Conservation (phyloP, 2,888 invertebrate genomes). For the Tipula confusa region DNA sequence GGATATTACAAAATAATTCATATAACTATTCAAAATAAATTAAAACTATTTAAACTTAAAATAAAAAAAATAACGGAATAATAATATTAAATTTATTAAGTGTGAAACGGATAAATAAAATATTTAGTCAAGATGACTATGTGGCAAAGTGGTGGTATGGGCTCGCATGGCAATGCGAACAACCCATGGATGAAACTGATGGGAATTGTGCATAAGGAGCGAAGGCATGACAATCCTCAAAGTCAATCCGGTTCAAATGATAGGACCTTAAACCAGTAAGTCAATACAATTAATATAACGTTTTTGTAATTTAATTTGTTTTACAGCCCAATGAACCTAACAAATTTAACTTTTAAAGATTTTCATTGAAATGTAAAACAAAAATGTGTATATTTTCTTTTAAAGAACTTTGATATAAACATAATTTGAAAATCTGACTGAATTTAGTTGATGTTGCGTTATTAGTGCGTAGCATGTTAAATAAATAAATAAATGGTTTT, state of each 20-base stretch:
- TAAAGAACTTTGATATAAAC: too few species aligned
- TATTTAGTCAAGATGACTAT: constrained; percentile 57
- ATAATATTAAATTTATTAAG: not conserved
- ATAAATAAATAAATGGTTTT: too few species aligned
- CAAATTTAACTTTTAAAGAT: too few species aligned
- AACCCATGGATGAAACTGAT: constrained; percentile 80
- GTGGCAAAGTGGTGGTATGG: constrained; percentile 75
- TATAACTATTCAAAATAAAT: not conserved
- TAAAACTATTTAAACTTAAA: not conserved
- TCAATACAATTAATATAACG: too few species aligned
- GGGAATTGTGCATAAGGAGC: constrained; percentile 75
- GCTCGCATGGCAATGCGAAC: constrained; percentile 72
- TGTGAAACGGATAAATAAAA: constrained; percentile 34
- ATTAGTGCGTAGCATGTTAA: too few species aligned
- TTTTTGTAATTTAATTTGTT: too few species aligned
- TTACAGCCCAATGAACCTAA: too few species aligned
- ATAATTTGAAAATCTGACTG: too few species aligned
- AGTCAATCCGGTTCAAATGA: constrained; percentile 58
- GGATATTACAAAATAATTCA: not conserved
- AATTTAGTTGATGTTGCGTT: too few species aligned
- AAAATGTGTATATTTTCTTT: too few species aligned
- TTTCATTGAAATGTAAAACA: too few species aligned
- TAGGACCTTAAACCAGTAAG: constrained; percentile 67
- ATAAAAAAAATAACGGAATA: too few species aligned
- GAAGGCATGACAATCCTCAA: constrained; percentile 59